Evolutionary conservation across 2,113 vertebrate genomes (phyloP).

Genomic region (Oreochromis aureus): DNA sequence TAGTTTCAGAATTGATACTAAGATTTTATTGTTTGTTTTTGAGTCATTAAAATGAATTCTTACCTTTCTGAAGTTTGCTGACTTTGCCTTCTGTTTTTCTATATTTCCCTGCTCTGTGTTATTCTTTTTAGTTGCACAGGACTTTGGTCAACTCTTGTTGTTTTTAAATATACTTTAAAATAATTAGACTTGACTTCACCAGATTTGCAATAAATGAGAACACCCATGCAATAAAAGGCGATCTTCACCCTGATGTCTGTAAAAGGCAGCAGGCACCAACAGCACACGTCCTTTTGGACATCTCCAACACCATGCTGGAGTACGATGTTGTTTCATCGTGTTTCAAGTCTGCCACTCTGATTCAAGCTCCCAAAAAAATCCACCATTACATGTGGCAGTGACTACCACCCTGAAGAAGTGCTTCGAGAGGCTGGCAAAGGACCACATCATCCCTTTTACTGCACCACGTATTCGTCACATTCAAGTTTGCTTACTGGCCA

Average conservation of each 20-base stretch:
- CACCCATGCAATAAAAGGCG: not conserved
- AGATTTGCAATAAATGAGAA: not conserved
- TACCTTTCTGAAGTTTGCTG: not conserved
- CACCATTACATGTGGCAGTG: not conserved
- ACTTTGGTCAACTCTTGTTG: not conserved
- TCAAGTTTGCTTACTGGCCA: not conserved
- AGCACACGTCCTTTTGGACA: not conserved
- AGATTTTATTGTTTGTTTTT: not conserved
- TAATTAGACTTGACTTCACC: not conserved
- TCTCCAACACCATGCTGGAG: not conserved
- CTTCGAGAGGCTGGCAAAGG: not conserved
- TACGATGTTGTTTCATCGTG: not conserved
- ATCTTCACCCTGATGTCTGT: not conserved
- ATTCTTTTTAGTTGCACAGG: not conserved
- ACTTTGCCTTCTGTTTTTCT: not conserved
- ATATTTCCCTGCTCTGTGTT: not conserved
- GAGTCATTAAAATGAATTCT: not conserved
- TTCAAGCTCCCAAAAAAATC: not conserved
- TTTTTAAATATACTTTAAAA: not conserved
- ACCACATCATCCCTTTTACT: not conserved
- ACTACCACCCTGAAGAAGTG: not conserved
- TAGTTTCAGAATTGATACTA: not conserved
- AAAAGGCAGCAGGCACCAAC: not conserved
- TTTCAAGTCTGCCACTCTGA: not conserved
- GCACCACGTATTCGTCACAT: not conserved